Evolutionary conservation across 2,888 invertebrate species (phyloP).

Genomic region (Dysmachus trigonus): DNA sequence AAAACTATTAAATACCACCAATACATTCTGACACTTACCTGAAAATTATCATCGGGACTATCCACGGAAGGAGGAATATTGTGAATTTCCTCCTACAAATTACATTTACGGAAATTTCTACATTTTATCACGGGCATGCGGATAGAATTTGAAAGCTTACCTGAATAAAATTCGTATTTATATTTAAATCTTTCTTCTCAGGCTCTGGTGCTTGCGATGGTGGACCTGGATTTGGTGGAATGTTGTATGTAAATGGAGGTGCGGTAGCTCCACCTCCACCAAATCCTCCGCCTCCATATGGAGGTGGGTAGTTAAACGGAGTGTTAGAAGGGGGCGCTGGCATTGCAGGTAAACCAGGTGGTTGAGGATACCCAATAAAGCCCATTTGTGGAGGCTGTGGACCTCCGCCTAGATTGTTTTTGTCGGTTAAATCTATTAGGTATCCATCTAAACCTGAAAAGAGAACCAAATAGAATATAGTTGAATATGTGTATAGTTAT

Average conservation of each 20-base stretch:
- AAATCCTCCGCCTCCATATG: constrained; percentile 60
- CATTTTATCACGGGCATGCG: background rate
- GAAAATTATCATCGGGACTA: constrained; percentile 76
- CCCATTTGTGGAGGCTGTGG: constrained; percentile 77
- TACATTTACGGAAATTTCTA: constrained; percentile 41
- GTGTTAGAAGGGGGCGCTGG: constrained; percentile 66
- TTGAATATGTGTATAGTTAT: too few relatives aligned
- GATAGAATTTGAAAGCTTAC: constrained; percentile 55
- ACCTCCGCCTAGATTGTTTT: constrained; percentile 69
- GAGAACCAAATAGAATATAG: background rate
- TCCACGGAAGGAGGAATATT: constrained; percentile 67
- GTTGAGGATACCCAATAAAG: constrained; percentile 82
- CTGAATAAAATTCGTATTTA: constrained; percentile 68
- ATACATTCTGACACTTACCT: constrained; percentile 68
- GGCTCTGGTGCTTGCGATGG: constrained; percentile 56
- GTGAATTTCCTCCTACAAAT: constrained; percentile 72
- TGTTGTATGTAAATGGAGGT: constrained; percentile 68
- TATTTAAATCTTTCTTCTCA: constrained; percentile 73
- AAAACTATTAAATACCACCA: background rate
- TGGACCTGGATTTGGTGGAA: constrained; percentile 69
- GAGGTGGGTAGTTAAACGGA: constrained; percentile 73
- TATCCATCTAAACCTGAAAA: constrained; percentile 70
- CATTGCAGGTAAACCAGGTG: constrained; percentile 71
- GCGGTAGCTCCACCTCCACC: constrained; percentile 65
- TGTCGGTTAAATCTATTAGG: constrained; percentile 73